phyloP scores from a whole-genome alignment of 2,797 vertebrate species.

The Trichosurus vulpecula region DNA sequence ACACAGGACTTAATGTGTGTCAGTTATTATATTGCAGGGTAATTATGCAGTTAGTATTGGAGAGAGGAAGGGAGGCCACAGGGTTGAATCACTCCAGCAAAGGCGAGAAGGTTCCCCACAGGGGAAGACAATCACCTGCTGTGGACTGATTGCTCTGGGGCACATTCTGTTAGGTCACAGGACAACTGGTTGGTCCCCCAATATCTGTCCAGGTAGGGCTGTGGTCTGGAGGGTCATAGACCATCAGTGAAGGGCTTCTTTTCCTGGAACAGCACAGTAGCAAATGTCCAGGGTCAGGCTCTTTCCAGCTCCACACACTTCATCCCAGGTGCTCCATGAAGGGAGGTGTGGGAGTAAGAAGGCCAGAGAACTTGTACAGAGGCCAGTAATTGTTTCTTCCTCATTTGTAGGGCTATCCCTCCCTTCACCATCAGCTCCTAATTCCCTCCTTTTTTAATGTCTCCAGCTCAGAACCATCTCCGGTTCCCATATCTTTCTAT shows the following conservation, averaged over 20 bases:
- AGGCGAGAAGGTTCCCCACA: conserved; percentile 14
- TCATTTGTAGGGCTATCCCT: not conserved
- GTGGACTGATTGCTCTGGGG: conserved; percentile 23
- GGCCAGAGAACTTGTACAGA: not conserved
- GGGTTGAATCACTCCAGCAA: conserved; percentile 42
- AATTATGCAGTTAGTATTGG: conserved; percentile 72
- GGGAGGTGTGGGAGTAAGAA: not conserved
- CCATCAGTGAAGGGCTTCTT: not conserved
- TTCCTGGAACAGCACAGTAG: not conserved
- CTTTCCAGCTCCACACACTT: not conserved
- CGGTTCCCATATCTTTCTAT: not conserved
- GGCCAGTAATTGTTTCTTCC: not conserved
- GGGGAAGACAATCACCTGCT: conserved; percentile 24
- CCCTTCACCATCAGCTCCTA: not conserved
- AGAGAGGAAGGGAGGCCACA: conserved; percentile 48
- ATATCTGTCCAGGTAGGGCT: not conserved
- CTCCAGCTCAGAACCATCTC: not conserved
- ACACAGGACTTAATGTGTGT: conserved; percentile 62
- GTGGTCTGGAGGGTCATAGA: conserved; percentile 1
- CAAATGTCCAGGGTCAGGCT: not conserved
- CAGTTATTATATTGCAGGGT: conserved; percentile 66
- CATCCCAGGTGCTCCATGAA: not conserved
- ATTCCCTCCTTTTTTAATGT: not conserved
- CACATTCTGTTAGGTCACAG: not conserved
- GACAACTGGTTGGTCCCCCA: not conserved